Evolutionary conservation across 2,113 vertebrate genomes (phyloP), one percentile per base, ranked within the genome.

Genomic region (Xenotilapia leptura): DNA sequence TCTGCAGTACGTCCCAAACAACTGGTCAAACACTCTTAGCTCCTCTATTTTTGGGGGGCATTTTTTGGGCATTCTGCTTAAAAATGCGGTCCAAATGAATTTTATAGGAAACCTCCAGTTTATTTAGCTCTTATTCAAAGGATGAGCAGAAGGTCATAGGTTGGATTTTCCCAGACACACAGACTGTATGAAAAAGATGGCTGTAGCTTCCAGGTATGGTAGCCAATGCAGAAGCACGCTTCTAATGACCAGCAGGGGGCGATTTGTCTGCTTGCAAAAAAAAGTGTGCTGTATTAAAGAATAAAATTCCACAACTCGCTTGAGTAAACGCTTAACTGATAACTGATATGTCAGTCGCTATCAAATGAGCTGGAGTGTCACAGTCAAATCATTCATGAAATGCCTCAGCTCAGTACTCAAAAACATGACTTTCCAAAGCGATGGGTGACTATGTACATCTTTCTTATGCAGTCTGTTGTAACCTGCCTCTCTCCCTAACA

Each of bases 61-160:
- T 60, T 19, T 33, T 60, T 60, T 55, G 19, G 31, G 19, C 6
- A 31, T 36, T 86, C 13, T 36, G 23, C 42, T 21, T 33, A 47
- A 77, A 75, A 84, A 84, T 73, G 19, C 8, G 13, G 31, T 11
- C 23, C 47, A 56, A 7, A 17, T 45, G 40, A 38, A 70, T 81
- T 79, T 75, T 4, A 81, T n/a, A 54, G 68, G 58, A 83, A 79
- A 26, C 45, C 45, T 79, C 19, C 7, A 86, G 53, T 75, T 84
- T 45, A 79, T 23, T 36, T 2, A 7, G 33, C 36, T 77, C 10
- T 49, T 33, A 42, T 31, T 53, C n/a, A 80, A 62, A 4, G 36
- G 40, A 85, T 9, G 56, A 58, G 36, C n/a, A 45, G 53, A 80
- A 54, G 83, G 84, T 88, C 73, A 84, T n/a, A 9, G 79, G 47